Percentiles rank a stretch among this genome's conserved stretches.
Evolutionary conservation across 92 coral and sea anemone genomes (phyloP).

Genomic region (Anthopleura xanthogrammica): DNA sequence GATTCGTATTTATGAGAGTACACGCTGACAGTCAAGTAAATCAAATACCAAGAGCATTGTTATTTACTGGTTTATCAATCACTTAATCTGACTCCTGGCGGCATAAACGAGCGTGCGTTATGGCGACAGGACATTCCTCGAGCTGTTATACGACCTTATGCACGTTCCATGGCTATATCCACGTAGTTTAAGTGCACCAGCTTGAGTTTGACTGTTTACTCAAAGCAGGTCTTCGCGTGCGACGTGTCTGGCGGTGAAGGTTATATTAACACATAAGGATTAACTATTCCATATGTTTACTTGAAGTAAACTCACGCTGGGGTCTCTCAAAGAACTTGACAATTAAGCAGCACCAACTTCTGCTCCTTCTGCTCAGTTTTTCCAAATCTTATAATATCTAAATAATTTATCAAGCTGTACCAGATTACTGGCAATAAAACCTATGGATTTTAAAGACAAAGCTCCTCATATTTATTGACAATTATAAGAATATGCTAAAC

Average conservation of each 20-base stretch:
- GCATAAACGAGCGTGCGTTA: neutral
- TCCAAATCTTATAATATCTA: neutral
- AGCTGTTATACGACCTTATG: neutral
- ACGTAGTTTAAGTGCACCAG: neutral
- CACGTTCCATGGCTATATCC: neutral
- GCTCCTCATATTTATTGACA: neutral
- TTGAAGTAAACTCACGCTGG: neutral
- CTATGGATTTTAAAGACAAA: neutral
- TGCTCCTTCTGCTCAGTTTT: neutral
- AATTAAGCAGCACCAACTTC: neutral
- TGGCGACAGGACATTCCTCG: neutral
- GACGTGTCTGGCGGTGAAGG: neutral
- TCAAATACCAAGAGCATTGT: neutral
- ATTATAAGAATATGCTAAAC: neutral
- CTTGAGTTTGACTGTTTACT: neutral
- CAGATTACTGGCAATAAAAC: neutral
- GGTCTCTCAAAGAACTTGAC: neutral
- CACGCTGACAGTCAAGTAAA: neutral
- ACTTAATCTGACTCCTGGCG: conserved; percentile 10
- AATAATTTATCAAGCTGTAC: neutral
- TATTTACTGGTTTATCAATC: neutral
- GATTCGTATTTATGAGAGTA: neutral
- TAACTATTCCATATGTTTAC: neutral
- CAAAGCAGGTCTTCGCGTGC: neutral
- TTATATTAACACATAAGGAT: conserved; percentile 10